Percentiles rank a stretch among this genome's conserved stretches.
phyloP scores from a whole-genome alignment of 2,797 vertebrate genomes.

The Enteromius argenteus region DNA sequence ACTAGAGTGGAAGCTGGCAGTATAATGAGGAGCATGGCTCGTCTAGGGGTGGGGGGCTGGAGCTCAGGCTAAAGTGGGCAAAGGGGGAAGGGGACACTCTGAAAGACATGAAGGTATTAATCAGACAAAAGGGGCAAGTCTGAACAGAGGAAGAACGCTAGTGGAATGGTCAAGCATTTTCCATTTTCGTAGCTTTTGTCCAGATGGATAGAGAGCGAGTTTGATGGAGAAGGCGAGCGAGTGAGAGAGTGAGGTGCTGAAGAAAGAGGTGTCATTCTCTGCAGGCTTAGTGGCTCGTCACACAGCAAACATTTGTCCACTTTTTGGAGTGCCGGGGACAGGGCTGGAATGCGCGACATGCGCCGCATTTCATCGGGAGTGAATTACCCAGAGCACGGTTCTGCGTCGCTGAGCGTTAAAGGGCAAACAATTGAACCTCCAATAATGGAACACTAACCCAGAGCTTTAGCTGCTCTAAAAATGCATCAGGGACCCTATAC shows the following conservation, averaged over 20 bases:
- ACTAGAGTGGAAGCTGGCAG: constrained; percentile 83
- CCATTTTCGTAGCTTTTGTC: constrained; percentile 77
- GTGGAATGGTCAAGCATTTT: constrained; percentile 80
- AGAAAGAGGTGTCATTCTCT: constrained; percentile 65
- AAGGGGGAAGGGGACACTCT: constrained; percentile 57
- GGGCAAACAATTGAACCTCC: constrained; percentile 46
- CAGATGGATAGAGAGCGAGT: constrained; percentile 62
- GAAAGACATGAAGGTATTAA: constrained; percentile 86
- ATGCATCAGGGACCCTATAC: constrained; percentile 29
- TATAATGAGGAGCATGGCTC: constrained; percentile 81
- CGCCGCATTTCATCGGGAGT: constrained; percentile 54
- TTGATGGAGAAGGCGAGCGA: constrained; percentile 31
- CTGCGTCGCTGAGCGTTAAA: constrained; percentile 53
- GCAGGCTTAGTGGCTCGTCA: constrained; percentile 56
- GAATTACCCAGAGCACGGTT: constrained; percentile 55
- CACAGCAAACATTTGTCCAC: constrained; percentile 65
- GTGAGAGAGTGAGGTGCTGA: constrained; percentile 9
- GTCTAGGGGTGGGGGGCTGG: constrained; percentile 67
- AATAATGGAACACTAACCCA: constrained; percentile 38
- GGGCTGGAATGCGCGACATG: constrained; percentile 49
- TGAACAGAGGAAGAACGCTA: constrained; percentile 75
- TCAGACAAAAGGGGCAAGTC: constrained; percentile 80
- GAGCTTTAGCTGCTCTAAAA: constrained; percentile 4
- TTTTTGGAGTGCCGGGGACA: constrained; percentile 51
- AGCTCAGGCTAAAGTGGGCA: constrained; percentile 62